Evolutionary conservation across 2,113 vertebrate genomes (phyloP).

Genomic region (Hippocampus comes): DNA sequence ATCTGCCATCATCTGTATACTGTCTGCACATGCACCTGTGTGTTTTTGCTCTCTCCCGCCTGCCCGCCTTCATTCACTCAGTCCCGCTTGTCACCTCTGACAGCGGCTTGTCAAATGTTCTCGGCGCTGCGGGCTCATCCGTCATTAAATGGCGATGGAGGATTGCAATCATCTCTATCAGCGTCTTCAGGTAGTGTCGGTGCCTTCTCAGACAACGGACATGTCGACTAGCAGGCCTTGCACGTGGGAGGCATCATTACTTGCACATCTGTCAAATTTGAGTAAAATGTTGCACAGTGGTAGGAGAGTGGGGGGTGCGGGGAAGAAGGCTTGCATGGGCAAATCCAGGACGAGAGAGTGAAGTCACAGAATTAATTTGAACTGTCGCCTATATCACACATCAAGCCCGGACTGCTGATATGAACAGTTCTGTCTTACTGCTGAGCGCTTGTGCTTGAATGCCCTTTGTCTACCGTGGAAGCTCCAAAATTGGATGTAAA

Average conservation of each 20-base stretch:
- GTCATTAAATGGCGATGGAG: constrained; percentile 67
- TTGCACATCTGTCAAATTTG: constrained; percentile 63
- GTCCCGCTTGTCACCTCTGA: constrained; percentile 60
- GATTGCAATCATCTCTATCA: constrained; percentile 68
- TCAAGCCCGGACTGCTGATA: constrained; percentile 30
- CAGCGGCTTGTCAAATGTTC: constrained; percentile 66
- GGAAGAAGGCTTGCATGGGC: constrained; percentile 27
- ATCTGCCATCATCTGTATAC: constrained; percentile 61
- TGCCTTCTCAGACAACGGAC: constrained; percentile 35
- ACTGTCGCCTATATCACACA: constrained; percentile 37
- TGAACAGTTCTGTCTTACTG: constrained; percentile 12
- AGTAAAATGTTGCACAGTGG: constrained; percentile 56
- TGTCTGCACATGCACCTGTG: constrained; percentile 38
- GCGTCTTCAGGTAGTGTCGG: constrained; percentile 54
- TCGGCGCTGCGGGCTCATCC: constrained; percentile 63
- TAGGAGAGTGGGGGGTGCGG: constrained; percentile 17
- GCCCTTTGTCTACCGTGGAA: not conserved
- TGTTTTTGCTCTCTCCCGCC: constrained; percentile 41
- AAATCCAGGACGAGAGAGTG: constrained; percentile 59
- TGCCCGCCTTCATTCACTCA: constrained; percentile 60
- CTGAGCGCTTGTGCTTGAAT: not conserved
- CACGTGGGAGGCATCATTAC: constrained; percentile 62
- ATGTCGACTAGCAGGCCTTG: constrained; percentile 42
- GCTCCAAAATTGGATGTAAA: not conserved
- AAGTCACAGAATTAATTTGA: constrained; percentile 65